Conservation (phyloP, 2,797 vertebrate species). For the Morelia viridis region DNA sequence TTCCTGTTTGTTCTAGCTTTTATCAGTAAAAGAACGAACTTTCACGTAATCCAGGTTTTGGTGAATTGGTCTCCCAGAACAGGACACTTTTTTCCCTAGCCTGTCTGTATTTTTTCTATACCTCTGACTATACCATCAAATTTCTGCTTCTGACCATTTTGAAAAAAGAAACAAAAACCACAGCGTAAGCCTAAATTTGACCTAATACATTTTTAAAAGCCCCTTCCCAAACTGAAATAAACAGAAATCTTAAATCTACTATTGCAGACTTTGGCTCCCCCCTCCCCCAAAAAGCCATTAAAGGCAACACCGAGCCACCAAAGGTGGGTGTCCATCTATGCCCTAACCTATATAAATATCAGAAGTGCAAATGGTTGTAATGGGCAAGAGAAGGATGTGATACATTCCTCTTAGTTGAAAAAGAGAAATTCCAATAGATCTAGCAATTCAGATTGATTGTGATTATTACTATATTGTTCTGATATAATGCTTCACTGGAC, state of each 20-base stretch:
- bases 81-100: neutral
- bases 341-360: constrained; percentile 51
- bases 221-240: neutral
- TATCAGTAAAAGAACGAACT: constrained; percentile 50
- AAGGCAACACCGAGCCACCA: neutral
- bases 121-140: too few relatives aligned
- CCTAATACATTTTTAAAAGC: neutral
- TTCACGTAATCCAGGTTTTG: neutral
- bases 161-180: neutral
- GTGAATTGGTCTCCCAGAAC: neutral
- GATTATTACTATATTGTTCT: neutral
- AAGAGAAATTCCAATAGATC: constrained; percentile 50
- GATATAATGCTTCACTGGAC: neutral
- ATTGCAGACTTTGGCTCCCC: neutral
- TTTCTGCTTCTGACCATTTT: too few relatives aligned
- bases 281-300: neutral
- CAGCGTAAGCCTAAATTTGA: neutral
- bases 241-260: neutral
- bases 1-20: constrained; percentile 35
- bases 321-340: neutral
- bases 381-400: constrained; percentile 55
- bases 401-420: constrained; percentile 54
- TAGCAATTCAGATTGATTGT: constrained; percentile 18
- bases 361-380: constrained; percentile 56
- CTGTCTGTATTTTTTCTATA: neutral